A percentile compares a stretch with the other conserved stretches of the same genome.
These are phyloP conservation scores for Leptura quadrifasciata DNA, from an alignment of 2,888 invertebrate genomes.

Conservation along the genomic window DNA sequence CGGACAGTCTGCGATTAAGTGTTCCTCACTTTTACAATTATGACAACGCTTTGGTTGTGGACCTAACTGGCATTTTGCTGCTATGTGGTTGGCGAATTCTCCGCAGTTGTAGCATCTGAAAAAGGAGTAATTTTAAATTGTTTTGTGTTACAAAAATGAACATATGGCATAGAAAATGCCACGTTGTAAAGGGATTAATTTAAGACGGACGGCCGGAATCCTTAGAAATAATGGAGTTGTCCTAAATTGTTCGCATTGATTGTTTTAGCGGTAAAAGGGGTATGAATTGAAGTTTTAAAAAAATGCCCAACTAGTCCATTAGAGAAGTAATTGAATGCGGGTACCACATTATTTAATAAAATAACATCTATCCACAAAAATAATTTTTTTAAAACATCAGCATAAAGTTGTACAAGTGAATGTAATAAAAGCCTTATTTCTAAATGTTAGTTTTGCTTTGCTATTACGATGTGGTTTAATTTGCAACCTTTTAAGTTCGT, in stretches of 20 bases:
- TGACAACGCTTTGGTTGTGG: conserved; percentile 95
- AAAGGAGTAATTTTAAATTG: conserved; percentile 24
- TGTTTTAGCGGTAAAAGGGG: too few species aligned
- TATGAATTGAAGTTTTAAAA: too few species aligned
- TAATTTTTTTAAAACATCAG: too few species aligned
- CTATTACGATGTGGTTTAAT: background rate
- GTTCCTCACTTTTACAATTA: conserved; percentile 90
- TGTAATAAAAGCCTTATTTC: too few species aligned
- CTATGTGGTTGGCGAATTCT: conserved; percentile 94
- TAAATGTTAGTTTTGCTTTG: background rate
- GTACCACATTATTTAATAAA: too few species aligned
- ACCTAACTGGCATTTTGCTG: conserved; percentile 90
- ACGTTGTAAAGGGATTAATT: background rate
- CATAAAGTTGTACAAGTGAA: too few species aligned
- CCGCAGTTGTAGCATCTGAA: conserved; percentile 94
- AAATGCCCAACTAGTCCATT: too few species aligned
- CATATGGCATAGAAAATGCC: background rate
- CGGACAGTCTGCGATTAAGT: conserved; percentile 93
- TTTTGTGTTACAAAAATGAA: background rate
- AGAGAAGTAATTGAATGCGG: too few species aligned
- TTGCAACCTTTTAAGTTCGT: background rate
- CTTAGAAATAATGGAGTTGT: too few species aligned
- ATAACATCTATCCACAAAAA: too few species aligned
- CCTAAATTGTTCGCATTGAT: too few species aligned
- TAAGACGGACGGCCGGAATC: too few species aligned